A percentile compares a stretch with the other conserved stretches of the same genome.
phyloP scores from a whole-genome alignment of 1,140 invertebrate genomes.

The Pygmarrhopalites habei region DNA sequence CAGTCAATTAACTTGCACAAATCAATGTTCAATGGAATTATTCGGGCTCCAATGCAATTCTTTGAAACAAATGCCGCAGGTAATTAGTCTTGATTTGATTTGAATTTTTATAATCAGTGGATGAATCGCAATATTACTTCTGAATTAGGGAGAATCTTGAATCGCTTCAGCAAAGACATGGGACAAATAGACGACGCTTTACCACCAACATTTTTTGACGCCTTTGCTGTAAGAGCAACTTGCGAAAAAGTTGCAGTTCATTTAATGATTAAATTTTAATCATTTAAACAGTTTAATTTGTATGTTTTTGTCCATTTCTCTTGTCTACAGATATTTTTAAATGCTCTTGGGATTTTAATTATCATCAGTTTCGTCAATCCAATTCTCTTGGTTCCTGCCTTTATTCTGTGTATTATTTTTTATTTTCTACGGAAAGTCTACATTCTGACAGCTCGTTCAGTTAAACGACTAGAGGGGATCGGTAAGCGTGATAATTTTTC shows the following conservation, averaged over 20 bases:
- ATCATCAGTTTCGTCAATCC: conserved; percentile 49
- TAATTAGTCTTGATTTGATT: conserved; percentile 34
- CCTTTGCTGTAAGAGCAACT: conserved; percentile 17
- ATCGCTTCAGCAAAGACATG: conserved; percentile 43
- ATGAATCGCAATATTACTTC: conserved; percentile 6
- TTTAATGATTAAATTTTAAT: background rate
- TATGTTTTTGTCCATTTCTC: conserved; percentile 1
- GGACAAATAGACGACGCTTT: conserved; percentile 28
- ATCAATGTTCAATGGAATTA: conserved; percentile 67
- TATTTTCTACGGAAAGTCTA: conserved; percentile 49
- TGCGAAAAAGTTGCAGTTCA: background rate
- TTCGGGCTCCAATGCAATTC: conserved; percentile 68
- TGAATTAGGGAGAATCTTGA: conserved; percentile 56
- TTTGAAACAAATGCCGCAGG: conserved; percentile 73
- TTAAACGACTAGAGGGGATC: conserved; percentile 53
- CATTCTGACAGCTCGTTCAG: conserved; percentile 50
- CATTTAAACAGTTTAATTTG: background rate
- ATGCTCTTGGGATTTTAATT: conserved; percentile 35
- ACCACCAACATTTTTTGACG: conserved; percentile 30
- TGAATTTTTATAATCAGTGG: background rate
- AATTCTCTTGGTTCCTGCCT: conserved; percentile 46
- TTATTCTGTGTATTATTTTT: conserved; percentile 48
- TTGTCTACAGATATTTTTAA: conserved; percentile 24
- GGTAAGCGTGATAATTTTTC: conserved; percentile 32
- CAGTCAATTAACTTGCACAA: conserved; percentile 71